These are phyloP conservation scores for Amblyraja radiata DNA, from an alignment of 2,797 vertebrate genomes.

Conservation along the genomic window DNA sequence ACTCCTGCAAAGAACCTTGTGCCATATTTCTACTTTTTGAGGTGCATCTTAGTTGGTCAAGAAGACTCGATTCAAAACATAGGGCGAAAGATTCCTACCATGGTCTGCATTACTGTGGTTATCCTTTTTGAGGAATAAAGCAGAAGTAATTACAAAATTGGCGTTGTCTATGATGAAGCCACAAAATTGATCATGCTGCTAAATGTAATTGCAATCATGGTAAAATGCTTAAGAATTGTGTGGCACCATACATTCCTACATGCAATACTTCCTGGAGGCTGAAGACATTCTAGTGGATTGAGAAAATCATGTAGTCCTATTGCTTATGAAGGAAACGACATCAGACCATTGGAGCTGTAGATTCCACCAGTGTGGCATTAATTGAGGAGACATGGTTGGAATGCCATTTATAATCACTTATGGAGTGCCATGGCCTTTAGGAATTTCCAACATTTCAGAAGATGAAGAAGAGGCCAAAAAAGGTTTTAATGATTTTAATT, in stretches of 20 bases:
- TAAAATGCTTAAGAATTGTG: not conserved
- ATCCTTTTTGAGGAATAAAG: not conserved
- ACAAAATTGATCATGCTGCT: not conserved
- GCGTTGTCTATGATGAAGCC: not conserved
- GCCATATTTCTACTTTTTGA: too few relatives aligned
- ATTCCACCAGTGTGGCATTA: not conserved
- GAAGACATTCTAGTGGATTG: not conserved
- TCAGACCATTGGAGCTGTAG: not conserved
- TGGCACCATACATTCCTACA: not conserved
- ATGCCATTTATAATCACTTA: not conserved
- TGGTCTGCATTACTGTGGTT: too few relatives aligned
- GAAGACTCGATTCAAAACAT: too few relatives aligned
- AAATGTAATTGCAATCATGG: not conserved
- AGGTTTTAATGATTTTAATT: not conserved
- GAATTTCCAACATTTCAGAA: not conserved
- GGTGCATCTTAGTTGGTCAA: too few relatives aligned
- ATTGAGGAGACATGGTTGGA: not conserved
- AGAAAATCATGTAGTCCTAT: not conserved
- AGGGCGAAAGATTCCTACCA: too few relatives aligned
- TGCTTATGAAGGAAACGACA: not conserved
- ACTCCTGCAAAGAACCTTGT: too few relatives aligned
- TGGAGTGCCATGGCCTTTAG: not conserved
- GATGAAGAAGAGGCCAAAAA: not conserved
- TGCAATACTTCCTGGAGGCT: too few relatives aligned
- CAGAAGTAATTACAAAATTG: not conserved